Evolutionary conservation across 2,888 invertebrate genomes (phyloP), one percentile per base, ranked within the genome.

Genomic region (Rosalia funebris): DNA sequence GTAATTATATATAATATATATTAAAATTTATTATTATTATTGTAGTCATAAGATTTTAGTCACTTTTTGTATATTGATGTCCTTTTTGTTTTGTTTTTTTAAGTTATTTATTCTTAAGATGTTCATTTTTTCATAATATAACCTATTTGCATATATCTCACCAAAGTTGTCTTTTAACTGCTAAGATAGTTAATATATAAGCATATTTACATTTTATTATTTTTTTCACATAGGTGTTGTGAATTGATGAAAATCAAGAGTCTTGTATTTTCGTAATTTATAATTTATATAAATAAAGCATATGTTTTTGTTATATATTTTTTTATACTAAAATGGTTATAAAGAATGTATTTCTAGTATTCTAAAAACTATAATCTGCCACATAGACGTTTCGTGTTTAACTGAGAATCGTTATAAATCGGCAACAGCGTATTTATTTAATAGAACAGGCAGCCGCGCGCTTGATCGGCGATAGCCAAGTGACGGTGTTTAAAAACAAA

Each of bases 251-350:
- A 48, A 11, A 48, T 48, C 16, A 19, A 14, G n/a, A 34, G n/a
- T 16, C 17, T 14, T 48, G 48, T 48, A 48, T 48, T 48, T 48
- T 48, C 36, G 17, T 15, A 48, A 41, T 41, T 41, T 41, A 48
- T 36, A 37, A 15, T n/a, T 39, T 39, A 16, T 39, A n/a, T 39
- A 10, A 14, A 32, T 34, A 47, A 36, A 47, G 16, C 1, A 11
- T 47, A 11, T 34, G 32, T 47, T 15, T 17, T 47, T 42, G 7
- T 42, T 2, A 25, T 5, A 25, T 25, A 25, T 25, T 3, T 25
- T 25, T 25, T 25, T 25, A 7, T 25, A 25, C n/a, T n/a, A n/a
- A n/a, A n/a, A n/a, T n/a, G n/a, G n/a, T n/a, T n/a, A n/a, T n/a
- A n/a, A n/a, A n/a, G n/a, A n/a, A n/a, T n/a, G n/a, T n/a, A n/a